Percentiles rank a stretch among this genome's conserved stretches.
These are phyloP conservation scores for Ceriagrion tenellum DNA, from an alignment of 2,888 invertebrate genomes.

Conservation along the genomic window DNA sequence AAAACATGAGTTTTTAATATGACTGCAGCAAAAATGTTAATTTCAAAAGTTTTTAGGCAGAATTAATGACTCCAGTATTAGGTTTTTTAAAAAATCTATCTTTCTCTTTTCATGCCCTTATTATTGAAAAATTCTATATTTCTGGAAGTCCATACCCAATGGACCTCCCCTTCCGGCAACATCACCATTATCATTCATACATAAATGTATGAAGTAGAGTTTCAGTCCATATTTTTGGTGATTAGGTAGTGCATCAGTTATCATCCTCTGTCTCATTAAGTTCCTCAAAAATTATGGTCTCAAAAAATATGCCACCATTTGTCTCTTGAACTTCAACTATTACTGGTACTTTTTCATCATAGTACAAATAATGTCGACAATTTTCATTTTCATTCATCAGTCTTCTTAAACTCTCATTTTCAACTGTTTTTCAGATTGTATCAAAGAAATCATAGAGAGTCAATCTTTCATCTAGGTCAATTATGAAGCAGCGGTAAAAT, in stretches of 20 bases:
- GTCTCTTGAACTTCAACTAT: not conserved
- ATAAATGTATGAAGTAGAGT: too few species aligned
- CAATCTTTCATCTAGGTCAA: not conserved
- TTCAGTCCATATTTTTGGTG: too few species aligned
- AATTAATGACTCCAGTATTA: too few species aligned
- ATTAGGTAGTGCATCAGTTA: not conserved
- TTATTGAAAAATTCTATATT: too few species aligned
- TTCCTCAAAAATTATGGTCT: not conserved
- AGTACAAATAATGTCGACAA: not conserved
- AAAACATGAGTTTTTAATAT: too few species aligned
- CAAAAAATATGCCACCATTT: not conserved
- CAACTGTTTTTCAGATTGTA: not conserved
- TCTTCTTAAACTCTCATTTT: not conserved
- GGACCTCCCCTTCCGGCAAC: too few species aligned
- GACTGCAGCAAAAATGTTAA: too few species aligned
- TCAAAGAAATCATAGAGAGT: not conserved
- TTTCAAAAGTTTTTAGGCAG: too few species aligned
- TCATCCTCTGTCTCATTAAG: not conserved
- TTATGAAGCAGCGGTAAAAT: conserved; percentile 32
- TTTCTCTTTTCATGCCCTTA: too few species aligned
- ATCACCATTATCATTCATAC: too few species aligned
- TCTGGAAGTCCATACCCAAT: too few species aligned
- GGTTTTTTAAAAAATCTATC: too few species aligned
- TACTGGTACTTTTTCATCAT: not conserved
- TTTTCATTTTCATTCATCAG: not conserved